Conservation (phyloP, 2,113 vertebrate species). For the Ophthalmolycus amberensis region DNA sequence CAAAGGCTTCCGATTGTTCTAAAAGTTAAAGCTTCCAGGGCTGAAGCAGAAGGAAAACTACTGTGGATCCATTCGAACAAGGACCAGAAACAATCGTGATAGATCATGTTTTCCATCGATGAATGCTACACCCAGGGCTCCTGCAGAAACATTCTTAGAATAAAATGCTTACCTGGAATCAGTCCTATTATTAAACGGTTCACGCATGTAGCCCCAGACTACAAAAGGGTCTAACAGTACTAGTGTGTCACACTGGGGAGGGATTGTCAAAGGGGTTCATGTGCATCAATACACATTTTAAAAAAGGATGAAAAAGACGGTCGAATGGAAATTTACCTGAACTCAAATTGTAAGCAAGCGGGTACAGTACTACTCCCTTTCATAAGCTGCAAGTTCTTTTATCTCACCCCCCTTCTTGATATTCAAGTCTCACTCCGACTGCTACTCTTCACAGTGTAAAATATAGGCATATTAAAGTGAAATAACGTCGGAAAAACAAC, state of each 20-base stretch:
- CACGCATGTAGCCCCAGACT: conserved; percentile 15
- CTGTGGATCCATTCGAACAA: background rate
- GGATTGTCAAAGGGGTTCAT: conserved; percentile 47
- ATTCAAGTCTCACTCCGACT: conserved; percentile 44
- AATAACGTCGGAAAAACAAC: conserved; percentile 18
- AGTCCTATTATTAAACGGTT: conserved; percentile 3
- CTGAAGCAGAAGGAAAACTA: conserved; percentile 12
- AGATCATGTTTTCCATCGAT: background rate
- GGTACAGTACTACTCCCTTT: conserved; percentile 23
- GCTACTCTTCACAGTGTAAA: conserved; percentile 65
- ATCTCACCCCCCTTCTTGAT: background rate
- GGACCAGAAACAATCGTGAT: background rate
- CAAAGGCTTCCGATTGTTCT: conserved; percentile 18
- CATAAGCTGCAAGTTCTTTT: background rate
- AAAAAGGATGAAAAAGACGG: background rate
- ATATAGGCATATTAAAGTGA: conserved; percentile 52
- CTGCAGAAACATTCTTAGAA: conserved; percentile 24
- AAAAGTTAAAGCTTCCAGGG: conserved; percentile 28
- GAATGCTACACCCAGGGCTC: conserved; percentile 5
- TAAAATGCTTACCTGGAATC: conserved; percentile 37
- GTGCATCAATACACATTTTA: background rate
- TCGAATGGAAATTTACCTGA: conserved; percentile 28
- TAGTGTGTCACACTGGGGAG: conserved; percentile 16
- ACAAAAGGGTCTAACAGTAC: conserved; percentile 43
- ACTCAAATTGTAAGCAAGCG: conserved; percentile 16